Conservation (phyloP, 2,888 invertebrate species). For the Latheticus oryzae region DNA sequence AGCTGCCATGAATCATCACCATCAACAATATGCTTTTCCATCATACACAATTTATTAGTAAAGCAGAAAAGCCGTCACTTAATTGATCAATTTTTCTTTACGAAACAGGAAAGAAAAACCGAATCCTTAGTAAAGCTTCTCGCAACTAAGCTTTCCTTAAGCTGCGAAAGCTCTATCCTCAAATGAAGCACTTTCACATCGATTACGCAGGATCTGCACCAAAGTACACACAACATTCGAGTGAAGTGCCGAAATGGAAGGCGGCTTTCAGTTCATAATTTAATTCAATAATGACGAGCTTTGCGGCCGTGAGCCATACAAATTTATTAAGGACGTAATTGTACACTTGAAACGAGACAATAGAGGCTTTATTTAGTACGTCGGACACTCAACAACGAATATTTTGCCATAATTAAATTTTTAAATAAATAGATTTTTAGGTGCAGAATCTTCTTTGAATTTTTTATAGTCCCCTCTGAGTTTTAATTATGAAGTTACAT, state of each 20-base stretch:
- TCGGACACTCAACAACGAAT: not conserved
- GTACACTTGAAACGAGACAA: conserved; percentile 12
- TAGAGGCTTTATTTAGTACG: conserved; percentile 5
- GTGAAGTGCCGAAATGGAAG: conserved; percentile 30
- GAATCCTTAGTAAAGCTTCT: conserved; percentile 16
- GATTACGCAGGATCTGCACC: conserved; percentile 34
- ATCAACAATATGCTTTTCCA: conserved; percentile 24
- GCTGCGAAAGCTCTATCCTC: conserved; percentile 35
- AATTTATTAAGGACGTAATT: conserved; percentile 15
- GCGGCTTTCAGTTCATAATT: conserved; percentile 29
- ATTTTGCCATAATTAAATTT: too few species aligned
- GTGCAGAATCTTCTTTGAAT: too few species aligned
- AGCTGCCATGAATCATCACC: conserved; percentile 28
- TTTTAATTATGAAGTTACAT: conserved; percentile 28
- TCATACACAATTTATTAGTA: conserved; percentile 1
- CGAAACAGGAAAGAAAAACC: conserved; percentile 16
- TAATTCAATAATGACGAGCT: conserved; percentile 29
- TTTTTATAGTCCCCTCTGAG: conserved; percentile 20
- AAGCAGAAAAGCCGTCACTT: conserved; percentile 1
- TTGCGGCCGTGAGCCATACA: conserved; percentile 16
- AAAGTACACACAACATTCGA: conserved; percentile 30
- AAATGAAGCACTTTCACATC: conserved; percentile 36
- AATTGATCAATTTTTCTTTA: conserved; percentile 15
- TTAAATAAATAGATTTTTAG: too few species aligned
- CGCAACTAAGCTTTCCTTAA: conserved; percentile 31